These are phyloP conservation scores for Eupristina koningsbergeri DNA, from an alignment of 1,140 invertebrate species.

Conservation along the genomic window DNA sequence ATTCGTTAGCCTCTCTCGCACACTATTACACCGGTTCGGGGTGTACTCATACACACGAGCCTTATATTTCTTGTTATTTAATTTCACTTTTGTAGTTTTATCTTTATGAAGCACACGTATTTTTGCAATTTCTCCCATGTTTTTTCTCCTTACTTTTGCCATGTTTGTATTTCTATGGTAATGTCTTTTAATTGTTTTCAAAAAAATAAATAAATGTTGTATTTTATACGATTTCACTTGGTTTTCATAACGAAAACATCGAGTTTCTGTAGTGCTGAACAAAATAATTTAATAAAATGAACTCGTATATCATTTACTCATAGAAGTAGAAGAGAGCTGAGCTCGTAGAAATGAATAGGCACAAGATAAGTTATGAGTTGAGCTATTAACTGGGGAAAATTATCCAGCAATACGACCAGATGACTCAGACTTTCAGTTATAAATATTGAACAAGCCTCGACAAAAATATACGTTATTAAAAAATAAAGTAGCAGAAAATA, in stretches of 20 bases:
- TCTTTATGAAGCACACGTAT: conserved; percentile 21
- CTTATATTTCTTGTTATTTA: conserved; percentile 8
- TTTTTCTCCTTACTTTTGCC: background rate
- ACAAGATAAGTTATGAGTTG: background rate
- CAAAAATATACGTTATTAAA: background rate
- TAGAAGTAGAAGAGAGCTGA: background rate
- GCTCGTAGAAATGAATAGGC: conserved; percentile 9
- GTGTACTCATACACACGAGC: no score
- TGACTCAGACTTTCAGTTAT: background rate
- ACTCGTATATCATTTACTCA: background rate
- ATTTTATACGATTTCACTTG: background rate
- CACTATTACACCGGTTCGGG: background rate
- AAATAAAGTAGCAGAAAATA: background rate
- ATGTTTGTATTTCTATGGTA: conserved; percentile 10
- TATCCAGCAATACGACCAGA: background rate
- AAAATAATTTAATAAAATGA: conserved; percentile 15
- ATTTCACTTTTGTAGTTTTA: conserved; percentile 29
- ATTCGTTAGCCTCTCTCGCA: conserved; percentile 34
- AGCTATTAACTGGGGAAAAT: background rate
- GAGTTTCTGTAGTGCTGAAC: background rate
- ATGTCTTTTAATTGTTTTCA: background rate
- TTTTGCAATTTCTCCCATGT: background rate
- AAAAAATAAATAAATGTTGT: background rate
- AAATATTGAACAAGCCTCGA: background rate
- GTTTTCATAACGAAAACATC: background rate